Base-by-base conservation (phyloP, 2,797 vertebrate species). In the Pseudochromis fuscus region DNA sequence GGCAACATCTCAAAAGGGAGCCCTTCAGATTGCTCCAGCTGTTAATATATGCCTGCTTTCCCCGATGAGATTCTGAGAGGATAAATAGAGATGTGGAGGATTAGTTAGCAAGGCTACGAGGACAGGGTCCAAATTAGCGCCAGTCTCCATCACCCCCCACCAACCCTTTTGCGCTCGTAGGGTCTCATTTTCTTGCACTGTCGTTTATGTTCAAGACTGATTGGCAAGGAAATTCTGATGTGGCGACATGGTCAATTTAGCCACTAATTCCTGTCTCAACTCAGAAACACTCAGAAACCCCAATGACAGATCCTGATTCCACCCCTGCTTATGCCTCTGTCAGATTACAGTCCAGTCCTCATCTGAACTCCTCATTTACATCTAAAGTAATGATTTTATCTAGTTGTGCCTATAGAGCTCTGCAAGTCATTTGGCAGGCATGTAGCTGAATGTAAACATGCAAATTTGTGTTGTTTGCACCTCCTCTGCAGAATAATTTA, bases 71-170 rank as follows among this genome's bases (percentile, higher is more conserved):
- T 93, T 87, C 75, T 82, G 88, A 88, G 88, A 84, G 88, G 91
- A 93, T 88, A 90, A 91, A 90, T 86, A 89, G 89, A 92, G 89
- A 92, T 91, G 80, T 88, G 87, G 80, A 82, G 91, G 93, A 94
- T 94, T 94, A 94, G 73, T 72, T 90, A 67, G 78, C 50, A 5
- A 52, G 70, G 78, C 84, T 89, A 90, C 84, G 77, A 93, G 89
- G 88, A 91, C 83, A 72, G 90, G 90, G 91, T 91, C 86, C 84
- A 93, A 92, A 94, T 93, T 88, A 93, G 89, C 53, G 79, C 60
- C 60, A 50, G 85, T 74, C 83, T 91, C 86, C 87, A 87, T 90
- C 91, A 87, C 67, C 63, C 57, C 77, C 75, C 70, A 56, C 83
- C 5, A 88, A 40, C 68, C 68, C 66, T 56, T 75, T 53, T 40